Base-by-base conservation (phyloP, 1,140 invertebrate genomes). In the Mya arenaria region DNA sequence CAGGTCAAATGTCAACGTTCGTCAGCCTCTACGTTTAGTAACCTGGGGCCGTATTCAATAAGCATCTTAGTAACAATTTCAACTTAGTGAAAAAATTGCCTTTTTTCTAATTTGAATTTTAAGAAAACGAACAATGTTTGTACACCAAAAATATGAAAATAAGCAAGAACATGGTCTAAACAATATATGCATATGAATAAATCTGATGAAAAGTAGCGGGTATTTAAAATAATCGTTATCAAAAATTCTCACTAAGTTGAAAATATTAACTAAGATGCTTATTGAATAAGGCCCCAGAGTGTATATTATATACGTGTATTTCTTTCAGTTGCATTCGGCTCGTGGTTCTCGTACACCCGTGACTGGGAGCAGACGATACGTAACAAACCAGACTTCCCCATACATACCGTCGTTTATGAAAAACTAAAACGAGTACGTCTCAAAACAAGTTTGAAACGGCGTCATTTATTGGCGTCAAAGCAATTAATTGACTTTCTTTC, bases 291-390 rank as follows among this genome's bases (percentile, higher is more conserved):
- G 28, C 37, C 10, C 28, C 28, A 52, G 17, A 25, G 15, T 52
- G 32, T 30, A 19, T 8, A n/a, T 19, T 28, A 19, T 56, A 5
- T 65, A 36, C 28, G 48, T 55, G 44, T 36, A 36, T 36, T 56
- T 25, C 30, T 48, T 75, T 48, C 63, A 90, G 89, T 88, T 56
- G 85, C 88, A 25, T 90, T 87, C 48, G 87, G 85, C 8, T 87
- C 88, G 13, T 90, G 89, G 89, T 89, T 89, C 81, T 86, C 88
- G n/a, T 89, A 88, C 68, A 84, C 81, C 23, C 34, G 81, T 28
- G 83, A 84, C 1, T 87, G 85, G 85, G 74, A 86, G 28, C 52
- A 68, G 32, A 68, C 77, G 0, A 78, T 85, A 28, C 41, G 72
- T 25, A 66, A 85, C 4, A 74, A 86, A 37, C 79, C 69, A 15